Evolutionary conservation across 1,140 invertebrate genomes (phyloP), one percentile per base, ranked within the genome.

Genomic region (Drosophila melanica): DNA sequence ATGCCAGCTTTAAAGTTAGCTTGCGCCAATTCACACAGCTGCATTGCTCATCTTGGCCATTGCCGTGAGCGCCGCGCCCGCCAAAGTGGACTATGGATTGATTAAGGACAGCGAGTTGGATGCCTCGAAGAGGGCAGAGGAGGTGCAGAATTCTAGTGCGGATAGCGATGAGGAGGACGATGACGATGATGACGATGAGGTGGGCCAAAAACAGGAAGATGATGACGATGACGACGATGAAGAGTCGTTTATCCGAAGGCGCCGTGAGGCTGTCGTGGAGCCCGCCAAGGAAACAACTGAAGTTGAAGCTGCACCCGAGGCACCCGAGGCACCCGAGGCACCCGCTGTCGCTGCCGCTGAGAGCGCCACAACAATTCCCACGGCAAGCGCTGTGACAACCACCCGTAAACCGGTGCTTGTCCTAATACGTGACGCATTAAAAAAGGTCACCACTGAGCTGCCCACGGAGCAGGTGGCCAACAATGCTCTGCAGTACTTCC

Each of bases 381-480:
- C 48, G 12, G 44, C 63, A 0, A 54, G 57, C 1, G 41, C 79
- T 1, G 48, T 55, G 6, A 53, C 79, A 14, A 75, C 87, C 10
- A 59, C 75, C 1, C 77, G 81, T 0, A 91, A 91, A 20, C 81
- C 90, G 0, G 90, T 91, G 12, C 59, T 91, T 1, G 90, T 91
- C 16, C 75, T 91, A 4, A 91, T 91, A 23, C 90, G 90, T 14
- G 90, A 91, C 57, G 90, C 90, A 6, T 23, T 91, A 1, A 91
- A 91, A 16, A 91, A 91, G 73, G 90, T 91, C 39, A 91, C 90
- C 54, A 81, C 85, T 0, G 89, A 71, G 11, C 45, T 91, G 58
- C 90, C 90, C 69, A 91, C 90, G 5, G 90, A 90, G 44, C 86
- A 91, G 63, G 90, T 91, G 64, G 86, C 90, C 60, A 91, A 86